These are phyloP conservation scores for Manis crassicaudata DNA, from an alignment of 2,797 vertebrate species.

Conservation along the genomic window DNA sequence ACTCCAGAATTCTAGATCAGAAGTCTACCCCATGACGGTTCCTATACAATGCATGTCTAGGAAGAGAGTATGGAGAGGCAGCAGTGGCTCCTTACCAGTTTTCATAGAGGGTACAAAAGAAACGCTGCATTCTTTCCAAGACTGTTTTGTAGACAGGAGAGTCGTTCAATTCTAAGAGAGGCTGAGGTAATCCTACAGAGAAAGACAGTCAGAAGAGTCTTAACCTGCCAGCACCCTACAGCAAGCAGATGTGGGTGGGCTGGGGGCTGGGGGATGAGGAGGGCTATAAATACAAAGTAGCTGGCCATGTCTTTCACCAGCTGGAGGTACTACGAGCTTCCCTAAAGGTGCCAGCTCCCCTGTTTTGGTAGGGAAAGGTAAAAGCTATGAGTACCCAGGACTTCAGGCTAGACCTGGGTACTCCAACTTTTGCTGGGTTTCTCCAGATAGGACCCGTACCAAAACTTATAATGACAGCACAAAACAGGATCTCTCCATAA, in stretches of 20 bases:
- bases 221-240: neutral
- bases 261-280: neutral
- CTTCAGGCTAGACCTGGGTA: neutral
- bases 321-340: neutral
- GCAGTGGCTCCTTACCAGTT: slow-evolving; percentile 90
- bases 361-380: neutral
- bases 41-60: neutral
- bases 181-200: slow-evolving; percentile 91
- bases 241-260: neutral
- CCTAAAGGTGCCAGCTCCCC: neutral
- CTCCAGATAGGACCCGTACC: neutral
- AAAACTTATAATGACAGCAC: neutral
- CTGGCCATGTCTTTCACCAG: neutral
- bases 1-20: neutral
- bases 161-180: slow-evolving; percentile 91
- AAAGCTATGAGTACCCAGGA: neutral
- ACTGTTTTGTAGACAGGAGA: slow-evolving; percentile 91
- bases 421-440: neutral
- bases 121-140: slow-evolving; percentile 96
- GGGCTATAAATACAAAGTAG: neutral
- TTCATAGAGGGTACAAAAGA: slow-evolving; percentile 94
- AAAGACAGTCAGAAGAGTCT: neutral
- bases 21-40: neutral
- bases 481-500: neutral
- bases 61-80: neutral